Base-by-base conservation (phyloP, 2,113 vertebrate species). In the Platysternon megacephalum region DNA sequence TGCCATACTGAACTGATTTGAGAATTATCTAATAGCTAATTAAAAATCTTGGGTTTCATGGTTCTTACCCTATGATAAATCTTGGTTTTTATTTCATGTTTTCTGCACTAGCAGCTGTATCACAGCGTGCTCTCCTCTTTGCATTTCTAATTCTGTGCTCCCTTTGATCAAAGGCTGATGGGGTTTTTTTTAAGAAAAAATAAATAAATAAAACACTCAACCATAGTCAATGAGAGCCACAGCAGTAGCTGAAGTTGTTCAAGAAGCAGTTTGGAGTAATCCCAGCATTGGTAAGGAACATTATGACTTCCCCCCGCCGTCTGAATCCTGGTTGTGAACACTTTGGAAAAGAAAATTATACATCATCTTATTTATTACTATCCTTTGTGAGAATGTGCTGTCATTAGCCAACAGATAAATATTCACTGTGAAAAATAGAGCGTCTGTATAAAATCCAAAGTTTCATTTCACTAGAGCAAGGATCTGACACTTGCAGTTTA, bases 221-320 rank as follows among this genome's bases (percentile, higher is more conserved):
- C 91, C 61, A 94, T 72, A 72, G n/a, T 87, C 90, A n/a, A 79
- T 84, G 91, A 68, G 88, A 91, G 85, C 89, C 89, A 90, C 88
- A 93, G 21, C 68, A 85, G 93, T 35, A 97, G 92, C 52, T 96
- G 93, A 98, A 97, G 56, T 87, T 92, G 53, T 56, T 97, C 89
- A 97, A 88, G 94, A 97, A 97, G 92, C 85, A 98, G 14, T 52
- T 92, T 95, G 84, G 96, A 96, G 49, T 84, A 95, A 90, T 85
- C 88, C 26, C 42, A 88, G n/a, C 89, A 58, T 92, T 78, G 86
- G 19, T 89, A 79, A 28, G 35, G 87, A 97, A 97, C 95, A 90
- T 46, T 28, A 81, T 58, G 74, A 11, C 35, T 21, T 83, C 91
- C 95, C 94, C 93, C 72, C 10, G 5, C 35, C 17, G 94, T 91